Base-by-base conservation (phyloP, 2,888 invertebrate species). In the Sinelater perroti region DNA sequence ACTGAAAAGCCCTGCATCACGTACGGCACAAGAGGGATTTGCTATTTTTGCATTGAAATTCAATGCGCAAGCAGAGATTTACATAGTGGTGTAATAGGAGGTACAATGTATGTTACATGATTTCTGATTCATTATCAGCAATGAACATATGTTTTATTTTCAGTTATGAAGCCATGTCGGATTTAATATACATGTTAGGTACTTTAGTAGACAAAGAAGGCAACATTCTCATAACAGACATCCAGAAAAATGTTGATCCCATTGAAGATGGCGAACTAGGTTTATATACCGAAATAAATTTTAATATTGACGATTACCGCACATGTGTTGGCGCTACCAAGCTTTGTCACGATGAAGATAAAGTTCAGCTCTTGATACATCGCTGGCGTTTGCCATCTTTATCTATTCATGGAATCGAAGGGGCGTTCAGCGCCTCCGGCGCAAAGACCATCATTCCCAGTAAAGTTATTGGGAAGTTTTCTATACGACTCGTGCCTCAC, bases 401-500 rank as follows among this genome's bases (percentile, higher is more conserved):
- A 5, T 97, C 97, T 0, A 81, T 98, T 36, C 98, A 99, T 77
- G 68, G 68, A 31, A 93, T 97, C 71, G 95, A 98, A 81, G 96
- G 88, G n/a, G n/a, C n/a, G n/a, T n/a, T n/a, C n/a, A n/a, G n/a
- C 18, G 97, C 97, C 4, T 97, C 91, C 0, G 98, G 98, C n/a
- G 89, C 90, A 13, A 98, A 98, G 77, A 97, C 97, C 50, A 97
- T 97, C 0, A 97, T 95, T 70, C 95, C 95, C 0, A 85, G 89
- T 36, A 92, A 94, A 79, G 97, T 98, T 0, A 89, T 87, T 70
- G 98, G 97, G 16, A 99, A 99, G 79, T 99, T 99, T 80, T 97
- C 97, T 0, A 89, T 99, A 64, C 87, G 98, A 45, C 87, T 96
- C 67, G 98, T 99, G n/a, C 98, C 98, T 0, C 83, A 97, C 75